A percentile compares a stretch with the other conserved stretches of the same genome.
phyloP scores from a whole-genome alignment of 2,888 invertebrate species.

The Ferrisia virgata region DNA sequence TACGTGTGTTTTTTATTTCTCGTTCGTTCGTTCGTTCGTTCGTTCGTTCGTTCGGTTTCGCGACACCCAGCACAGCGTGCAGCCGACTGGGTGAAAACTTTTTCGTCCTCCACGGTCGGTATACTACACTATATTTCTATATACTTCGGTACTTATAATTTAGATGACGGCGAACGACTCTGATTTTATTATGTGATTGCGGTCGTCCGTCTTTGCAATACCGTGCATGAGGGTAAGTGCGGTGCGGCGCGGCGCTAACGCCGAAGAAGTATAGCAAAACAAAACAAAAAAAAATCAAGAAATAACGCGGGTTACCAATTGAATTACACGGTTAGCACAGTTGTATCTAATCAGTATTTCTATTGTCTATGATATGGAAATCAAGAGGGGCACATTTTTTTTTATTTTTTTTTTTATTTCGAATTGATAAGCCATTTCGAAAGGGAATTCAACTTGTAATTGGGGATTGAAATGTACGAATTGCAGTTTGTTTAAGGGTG shows the following conservation, averaged over 20 bases:
- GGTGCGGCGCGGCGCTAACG: background rate
- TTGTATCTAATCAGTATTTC: constrained; percentile 45
- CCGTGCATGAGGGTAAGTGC: too few species aligned
- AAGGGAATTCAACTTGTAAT: background rate
- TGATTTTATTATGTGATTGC: background rate
- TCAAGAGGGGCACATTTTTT: constrained; percentile 22
- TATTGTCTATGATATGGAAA: constrained; percentile 46
- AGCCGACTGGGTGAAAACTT: background rate
- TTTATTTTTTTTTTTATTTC: too few species aligned
- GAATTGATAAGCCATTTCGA: constrained; percentile 42
- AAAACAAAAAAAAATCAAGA: constrained; percentile 25
- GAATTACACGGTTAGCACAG: constrained; percentile 15
- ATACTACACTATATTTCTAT: too few species aligned
- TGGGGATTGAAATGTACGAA: constrained; percentile 23
- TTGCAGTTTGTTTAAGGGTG: constrained; percentile 19
- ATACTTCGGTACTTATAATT: background rate
- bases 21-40: too few species aligned
- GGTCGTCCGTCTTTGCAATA: background rate
- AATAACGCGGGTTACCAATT: constrained; percentile 38
- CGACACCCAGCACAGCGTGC: background rate
- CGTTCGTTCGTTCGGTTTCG: background rate
- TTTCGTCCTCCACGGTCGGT: too few species aligned
- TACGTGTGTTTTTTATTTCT: background rate
- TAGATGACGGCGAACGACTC: background rate
- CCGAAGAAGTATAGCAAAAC: background rate